Conservation (phyloP, 2,797 vertebrate genomes). For the Lemur catta region DNA sequence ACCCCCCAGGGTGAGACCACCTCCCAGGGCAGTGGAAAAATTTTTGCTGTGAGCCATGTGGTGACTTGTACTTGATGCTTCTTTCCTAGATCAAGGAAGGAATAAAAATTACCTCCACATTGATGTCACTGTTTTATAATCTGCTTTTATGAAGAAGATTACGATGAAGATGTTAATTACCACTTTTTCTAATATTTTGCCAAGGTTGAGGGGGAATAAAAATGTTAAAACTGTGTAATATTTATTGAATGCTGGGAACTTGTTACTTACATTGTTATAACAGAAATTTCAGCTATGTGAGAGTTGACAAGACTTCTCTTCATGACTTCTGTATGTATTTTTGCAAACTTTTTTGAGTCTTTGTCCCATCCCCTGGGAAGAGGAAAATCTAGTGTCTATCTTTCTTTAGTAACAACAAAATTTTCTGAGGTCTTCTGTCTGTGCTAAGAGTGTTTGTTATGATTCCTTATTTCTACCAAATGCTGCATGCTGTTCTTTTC, state of each 20-base stretch:
- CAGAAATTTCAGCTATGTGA: background rate
- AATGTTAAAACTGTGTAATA: background rate
- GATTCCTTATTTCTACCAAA: background rate
- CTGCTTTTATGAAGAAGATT: background rate
- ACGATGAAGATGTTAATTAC: background rate
- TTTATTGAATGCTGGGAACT: background rate
- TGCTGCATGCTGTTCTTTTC: background rate
- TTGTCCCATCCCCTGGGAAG: background rate
- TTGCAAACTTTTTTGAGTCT: background rate
- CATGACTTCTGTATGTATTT: background rate
- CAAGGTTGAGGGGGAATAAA: background rate
- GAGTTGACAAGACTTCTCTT: background rate
- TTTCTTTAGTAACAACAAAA: background rate
- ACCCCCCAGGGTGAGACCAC: fast-evolving
- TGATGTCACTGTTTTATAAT: background rate
- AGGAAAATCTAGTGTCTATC: background rate
- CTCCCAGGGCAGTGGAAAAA: background rate
- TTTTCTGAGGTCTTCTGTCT: background rate
- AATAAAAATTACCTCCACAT: background rate
- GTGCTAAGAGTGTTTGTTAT: background rate
- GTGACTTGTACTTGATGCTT: background rate
- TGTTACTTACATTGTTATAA: background rate
- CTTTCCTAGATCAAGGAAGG: background rate
- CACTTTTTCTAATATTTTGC: background rate
- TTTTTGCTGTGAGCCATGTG: background rate